Conservation (phyloP, 2,113 vertebrate genomes). For the Dinomys branickii region DNA sequence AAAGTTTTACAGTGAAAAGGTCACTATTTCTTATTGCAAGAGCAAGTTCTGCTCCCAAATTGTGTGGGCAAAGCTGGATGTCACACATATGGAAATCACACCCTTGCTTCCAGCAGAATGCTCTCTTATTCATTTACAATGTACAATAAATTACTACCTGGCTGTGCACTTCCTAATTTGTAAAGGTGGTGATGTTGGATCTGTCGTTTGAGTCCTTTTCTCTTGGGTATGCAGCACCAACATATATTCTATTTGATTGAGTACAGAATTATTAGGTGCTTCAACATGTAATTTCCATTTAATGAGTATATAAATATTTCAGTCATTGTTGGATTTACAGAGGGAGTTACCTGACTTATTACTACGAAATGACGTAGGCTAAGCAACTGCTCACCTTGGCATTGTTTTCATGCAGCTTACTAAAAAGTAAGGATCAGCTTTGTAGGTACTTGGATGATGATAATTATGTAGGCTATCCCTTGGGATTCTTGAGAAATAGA, state of each 20-base stretch:
- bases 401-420: not conserved
- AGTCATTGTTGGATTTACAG: conserved; percentile 25
- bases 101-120: not conserved
- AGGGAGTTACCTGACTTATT: conserved; percentile 18
- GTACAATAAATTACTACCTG: not conserved
- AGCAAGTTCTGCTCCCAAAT: not conserved
- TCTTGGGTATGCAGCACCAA: not conserved
- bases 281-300: not conserved
- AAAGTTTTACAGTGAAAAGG: conserved; percentile 16
- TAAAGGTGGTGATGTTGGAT: not conserved
- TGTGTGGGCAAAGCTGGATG: not conserved
- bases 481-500: not conserved
- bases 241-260: not conserved
- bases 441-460: not conserved
- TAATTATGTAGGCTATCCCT: not conserved
- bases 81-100: not conserved
- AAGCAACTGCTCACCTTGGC: not conserved
- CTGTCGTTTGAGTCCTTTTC: not conserved
- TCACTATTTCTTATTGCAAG: not conserved
- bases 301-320: not conserved
- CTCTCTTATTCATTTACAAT: not conserved
- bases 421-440: not conserved
- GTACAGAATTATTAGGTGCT: not conserved
- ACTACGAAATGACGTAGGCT: fast-evolving
- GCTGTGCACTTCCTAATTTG: not conserved